Conservation (phyloP, 2,888 invertebrate species). For the Drosophila flavopinicola region DNA sequence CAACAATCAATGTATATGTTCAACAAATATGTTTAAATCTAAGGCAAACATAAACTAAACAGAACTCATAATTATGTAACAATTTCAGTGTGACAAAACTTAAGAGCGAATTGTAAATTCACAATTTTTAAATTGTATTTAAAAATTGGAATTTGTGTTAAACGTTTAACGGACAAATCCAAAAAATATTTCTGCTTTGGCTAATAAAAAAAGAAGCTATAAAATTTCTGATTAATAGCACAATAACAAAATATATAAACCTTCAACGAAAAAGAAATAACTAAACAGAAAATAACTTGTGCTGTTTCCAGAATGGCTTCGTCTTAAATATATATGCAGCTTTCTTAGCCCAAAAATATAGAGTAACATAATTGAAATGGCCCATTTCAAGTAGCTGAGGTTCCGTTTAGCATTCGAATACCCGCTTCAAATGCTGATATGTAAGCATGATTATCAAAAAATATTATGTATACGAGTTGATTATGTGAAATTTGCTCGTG, state of each 20-base stretch:
- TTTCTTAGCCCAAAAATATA: conserved; percentile 54
- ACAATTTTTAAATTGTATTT: conserved; percentile 75
- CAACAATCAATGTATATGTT: conserved; percentile 54
- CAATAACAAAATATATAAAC: conserved; percentile 49
- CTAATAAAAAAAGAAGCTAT: conserved; percentile 76
- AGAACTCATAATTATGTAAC: conserved; percentile 43
- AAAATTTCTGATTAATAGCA: conserved; percentile 80
- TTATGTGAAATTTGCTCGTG: conserved; percentile 23
- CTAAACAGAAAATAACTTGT: conserved; percentile 47
- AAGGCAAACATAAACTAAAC: conserved; percentile 41
- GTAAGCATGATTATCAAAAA: conserved; percentile 78
- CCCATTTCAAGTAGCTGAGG: conserved; percentile 37
- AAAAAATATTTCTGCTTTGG: conserved; percentile 49
- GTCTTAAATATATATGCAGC: conserved; percentile 35
- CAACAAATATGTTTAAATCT: conserved; percentile 43
- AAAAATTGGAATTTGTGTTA: conserved; percentile 76
- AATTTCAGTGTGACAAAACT: conserved; percentile 58
- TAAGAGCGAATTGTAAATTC: conserved; percentile 49
- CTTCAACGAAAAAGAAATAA: conserved; percentile 25
- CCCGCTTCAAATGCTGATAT: conserved; percentile 73
- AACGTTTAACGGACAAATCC: conserved; percentile 62
- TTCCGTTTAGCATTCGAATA: conserved; percentile 63
- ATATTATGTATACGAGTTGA: conserved; percentile 39
- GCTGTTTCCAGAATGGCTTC: conserved; percentile 30
- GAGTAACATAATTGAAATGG: conserved; percentile 36